Evolutionary conservation across 2,797 vertebrate species (phyloP).

Genomic region (Leuciscus waleckii): DNA sequence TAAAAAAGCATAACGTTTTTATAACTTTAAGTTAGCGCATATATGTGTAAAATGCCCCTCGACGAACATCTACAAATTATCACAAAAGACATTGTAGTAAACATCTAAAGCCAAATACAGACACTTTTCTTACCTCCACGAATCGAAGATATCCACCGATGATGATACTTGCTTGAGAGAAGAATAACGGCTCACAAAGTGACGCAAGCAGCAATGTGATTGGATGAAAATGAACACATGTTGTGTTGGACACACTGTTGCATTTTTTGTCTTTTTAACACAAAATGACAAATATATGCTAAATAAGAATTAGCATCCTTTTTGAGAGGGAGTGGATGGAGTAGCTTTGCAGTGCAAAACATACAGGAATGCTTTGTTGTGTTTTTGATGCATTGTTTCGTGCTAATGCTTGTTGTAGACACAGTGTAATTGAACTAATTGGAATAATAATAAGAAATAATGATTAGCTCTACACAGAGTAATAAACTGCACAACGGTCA

Average conservation of each 20-base stretch:
- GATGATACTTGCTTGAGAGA: neutral
- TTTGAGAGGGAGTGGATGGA: neutral
- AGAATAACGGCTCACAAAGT: neutral
- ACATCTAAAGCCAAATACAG: neutral
- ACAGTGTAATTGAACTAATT: neutral
- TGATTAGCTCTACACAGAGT: constrained; percentile 13
- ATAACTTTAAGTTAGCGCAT: no score
- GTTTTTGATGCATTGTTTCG: neutral
- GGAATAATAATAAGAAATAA: neutral
- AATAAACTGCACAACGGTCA: constrained; percentile 8
- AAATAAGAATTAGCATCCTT: neutral
- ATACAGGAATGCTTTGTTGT: neutral
- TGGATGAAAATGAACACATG: neutral
- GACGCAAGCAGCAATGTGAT: neutral
- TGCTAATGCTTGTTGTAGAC: constrained; percentile 1
- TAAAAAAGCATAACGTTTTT: neutral
- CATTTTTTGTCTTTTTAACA: neutral
- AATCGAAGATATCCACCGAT: neutral
- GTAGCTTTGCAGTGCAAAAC: neutral
- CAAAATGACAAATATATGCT: neutral
- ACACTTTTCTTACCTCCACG: neutral
- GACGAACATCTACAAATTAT: neutral
- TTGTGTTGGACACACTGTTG: neutral
- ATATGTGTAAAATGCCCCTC: neutral
- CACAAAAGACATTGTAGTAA: neutral